phyloP scores from a whole-genome alignment of 2,113 vertebrate genomes.

The Synchiropus splendidus region DNA sequence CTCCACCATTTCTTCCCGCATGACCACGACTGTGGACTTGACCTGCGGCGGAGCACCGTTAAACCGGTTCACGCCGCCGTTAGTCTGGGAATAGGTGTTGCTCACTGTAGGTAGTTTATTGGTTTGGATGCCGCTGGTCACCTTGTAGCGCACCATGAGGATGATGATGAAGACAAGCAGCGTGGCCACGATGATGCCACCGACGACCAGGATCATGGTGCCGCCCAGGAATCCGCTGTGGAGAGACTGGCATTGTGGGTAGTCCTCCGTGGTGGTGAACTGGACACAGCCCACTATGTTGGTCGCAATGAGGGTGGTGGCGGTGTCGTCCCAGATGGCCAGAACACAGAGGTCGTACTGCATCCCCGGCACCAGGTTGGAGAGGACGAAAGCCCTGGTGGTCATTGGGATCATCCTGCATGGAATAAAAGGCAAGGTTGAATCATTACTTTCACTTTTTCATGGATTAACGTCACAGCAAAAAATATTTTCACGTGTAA shows the following conservation, averaged over 20 bases:
- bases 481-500: no score
- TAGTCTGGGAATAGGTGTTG: constrained; percentile 88
- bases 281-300: constrained; percentile 90
- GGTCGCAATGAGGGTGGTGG: constrained; percentile 90
- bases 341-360: constrained; percentile 93
- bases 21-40: constrained; percentile 76
- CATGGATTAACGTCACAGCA: no score
- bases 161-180: constrained; percentile 91
- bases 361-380: constrained; percentile 88
- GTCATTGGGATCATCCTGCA: constrained; percentile 87
- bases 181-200: constrained; percentile 91
- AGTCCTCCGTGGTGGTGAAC: constrained; percentile 88
- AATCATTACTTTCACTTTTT: no score
- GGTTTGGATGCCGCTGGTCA: constrained; percentile 73
- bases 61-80: constrained; percentile 73
- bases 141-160: constrained; percentile 94
- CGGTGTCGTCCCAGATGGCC: constrained; percentile 93
- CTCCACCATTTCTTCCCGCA: constrained; percentile 81
- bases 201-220: constrained; percentile 94
- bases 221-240: constrained; percentile 90
- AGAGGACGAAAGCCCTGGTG: constrained; percentile 88
- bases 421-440: neutral
- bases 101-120: constrained; percentile 78
- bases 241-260: constrained; percentile 86
- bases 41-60: constrained; percentile 65